Conservation (phyloP, 2,797 vertebrate species). For the Phylloscopus collybita region DNA sequence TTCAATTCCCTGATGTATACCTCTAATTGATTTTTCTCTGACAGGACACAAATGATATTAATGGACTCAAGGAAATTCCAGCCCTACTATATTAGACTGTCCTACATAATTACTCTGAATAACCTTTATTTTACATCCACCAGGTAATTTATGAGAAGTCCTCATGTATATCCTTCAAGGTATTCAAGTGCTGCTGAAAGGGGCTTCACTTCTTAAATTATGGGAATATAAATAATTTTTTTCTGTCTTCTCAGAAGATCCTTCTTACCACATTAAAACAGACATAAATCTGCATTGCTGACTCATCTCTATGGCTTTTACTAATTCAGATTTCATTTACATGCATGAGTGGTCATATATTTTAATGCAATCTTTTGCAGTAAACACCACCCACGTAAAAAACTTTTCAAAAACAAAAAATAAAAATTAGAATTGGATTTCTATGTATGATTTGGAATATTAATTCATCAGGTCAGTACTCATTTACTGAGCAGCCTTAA, state of each 20-base stretch:
- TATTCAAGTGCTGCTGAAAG: not conserved
- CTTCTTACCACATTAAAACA: not conserved
- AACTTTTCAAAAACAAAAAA: not conserved
- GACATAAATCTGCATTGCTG: slow-evolving; percentile 5
- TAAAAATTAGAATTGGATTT: not conserved
- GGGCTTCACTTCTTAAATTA: not conserved
- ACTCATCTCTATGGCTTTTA: not conserved
- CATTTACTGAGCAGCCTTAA: not conserved
- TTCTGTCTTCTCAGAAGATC: not conserved
- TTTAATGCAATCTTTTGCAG: not conserved
- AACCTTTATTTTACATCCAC: slow-evolving; percentile 33
- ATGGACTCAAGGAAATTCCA: not conserved
- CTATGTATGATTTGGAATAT: not conserved
- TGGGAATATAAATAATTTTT: not conserved
- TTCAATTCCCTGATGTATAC: not conserved
- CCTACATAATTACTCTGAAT: slow-evolving; percentile 5
- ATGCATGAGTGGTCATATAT: not conserved
- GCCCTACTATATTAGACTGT: not conserved
- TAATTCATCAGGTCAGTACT: not conserved
- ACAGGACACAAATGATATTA: slow-evolving; percentile 18
- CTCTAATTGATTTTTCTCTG: not conserved
- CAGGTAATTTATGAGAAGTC: not conserved
- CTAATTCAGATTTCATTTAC: not conserved
- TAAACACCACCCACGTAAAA: not conserved
- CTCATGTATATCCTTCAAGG: not conserved